phyloP scores from a whole-genome alignment of 2,888 invertebrate species.

The Meliscaeva auricollis region DNA sequence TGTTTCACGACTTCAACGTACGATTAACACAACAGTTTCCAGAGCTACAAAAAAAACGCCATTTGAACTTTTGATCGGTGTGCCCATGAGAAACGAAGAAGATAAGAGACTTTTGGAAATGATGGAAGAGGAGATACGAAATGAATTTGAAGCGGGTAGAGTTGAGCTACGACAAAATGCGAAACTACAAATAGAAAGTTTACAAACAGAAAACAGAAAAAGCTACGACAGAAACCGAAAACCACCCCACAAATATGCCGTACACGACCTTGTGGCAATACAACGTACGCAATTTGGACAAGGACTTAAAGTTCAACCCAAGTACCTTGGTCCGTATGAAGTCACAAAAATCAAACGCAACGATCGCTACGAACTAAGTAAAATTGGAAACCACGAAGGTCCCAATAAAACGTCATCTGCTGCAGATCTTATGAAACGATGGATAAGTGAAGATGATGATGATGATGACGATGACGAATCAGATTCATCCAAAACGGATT shows the following conservation, averaged over 20 bases:
- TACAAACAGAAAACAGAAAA: conserved; percentile 9
- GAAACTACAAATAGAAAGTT: conserved; percentile 12
- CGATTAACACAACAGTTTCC: too few species aligned
- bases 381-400: conserved; percentile 12
- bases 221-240: background rate
- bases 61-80: conserved; percentile 17
- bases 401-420: conserved; percentile 5
- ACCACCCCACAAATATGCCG: conserved; percentile 5
- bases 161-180: conserved; percentile 16
- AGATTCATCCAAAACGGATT: conserved; percentile 1
- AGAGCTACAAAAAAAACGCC: too few species aligned
- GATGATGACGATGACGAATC: background rate
- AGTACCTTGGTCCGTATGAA: conserved; percentile 11
- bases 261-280: conserved; percentile 14
- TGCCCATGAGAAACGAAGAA: background rate
- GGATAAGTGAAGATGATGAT: conserved; percentile 3
- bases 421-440: conserved; percentile 8
- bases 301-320: conserved; percentile 6
- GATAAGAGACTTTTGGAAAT: conserved; percentile 2
- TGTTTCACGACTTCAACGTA: too few species aligned
- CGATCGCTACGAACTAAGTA: conserved; percentile 9
- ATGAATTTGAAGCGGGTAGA: background rate
- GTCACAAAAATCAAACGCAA: conserved; percentile 18
- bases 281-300: conserved; percentile 15
- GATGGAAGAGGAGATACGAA: conserved; percentile 3